These are phyloP conservation scores for Acanthisitta chloris DNA, from an alignment of 2,113 vertebrate species.

Conservation along the genomic window DNA sequence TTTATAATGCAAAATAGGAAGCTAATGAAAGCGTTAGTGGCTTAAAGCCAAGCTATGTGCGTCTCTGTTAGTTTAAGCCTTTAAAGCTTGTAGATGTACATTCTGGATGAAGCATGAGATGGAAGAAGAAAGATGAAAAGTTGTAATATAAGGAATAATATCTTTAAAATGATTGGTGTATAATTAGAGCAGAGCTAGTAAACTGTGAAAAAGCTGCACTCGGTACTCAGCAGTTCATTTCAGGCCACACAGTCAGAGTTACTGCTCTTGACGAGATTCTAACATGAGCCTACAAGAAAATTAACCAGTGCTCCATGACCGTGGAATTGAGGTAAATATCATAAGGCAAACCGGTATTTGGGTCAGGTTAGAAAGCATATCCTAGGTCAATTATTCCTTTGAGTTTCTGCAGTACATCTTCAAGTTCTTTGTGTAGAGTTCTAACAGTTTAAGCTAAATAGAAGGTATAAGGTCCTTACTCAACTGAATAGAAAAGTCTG, in stretches of 20 bases:
- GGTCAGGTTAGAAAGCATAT: not conserved
- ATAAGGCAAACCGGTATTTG: not conserved
- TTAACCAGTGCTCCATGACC: not conserved
- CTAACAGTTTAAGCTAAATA: not conserved
- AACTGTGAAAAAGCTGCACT: not conserved
- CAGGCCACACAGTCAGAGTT: not conserved
- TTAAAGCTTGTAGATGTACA: not conserved
- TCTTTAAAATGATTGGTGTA: not conserved
- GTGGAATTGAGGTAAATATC: not conserved
- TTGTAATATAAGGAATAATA: not conserved
- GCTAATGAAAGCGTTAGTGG: not conserved
- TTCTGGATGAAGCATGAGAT: not conserved
- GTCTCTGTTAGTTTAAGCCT: not conserved
- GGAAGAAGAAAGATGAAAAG: not conserved
- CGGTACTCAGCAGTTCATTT: not conserved
- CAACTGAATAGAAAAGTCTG: not conserved
- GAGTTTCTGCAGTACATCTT: not conserved
- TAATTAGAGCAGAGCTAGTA: slow-evolving; percentile 27
- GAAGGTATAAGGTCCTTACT: not conserved
- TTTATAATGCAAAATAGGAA: not conserved
- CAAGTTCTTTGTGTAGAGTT: not conserved
- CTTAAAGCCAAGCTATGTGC: not conserved
- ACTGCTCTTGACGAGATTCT: not conserved
- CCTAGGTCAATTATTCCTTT: not conserved
- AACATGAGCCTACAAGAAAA: not conserved